Base-by-base conservation (phyloP, 2,888 invertebrate genomes). In the Dione juno region DNA sequence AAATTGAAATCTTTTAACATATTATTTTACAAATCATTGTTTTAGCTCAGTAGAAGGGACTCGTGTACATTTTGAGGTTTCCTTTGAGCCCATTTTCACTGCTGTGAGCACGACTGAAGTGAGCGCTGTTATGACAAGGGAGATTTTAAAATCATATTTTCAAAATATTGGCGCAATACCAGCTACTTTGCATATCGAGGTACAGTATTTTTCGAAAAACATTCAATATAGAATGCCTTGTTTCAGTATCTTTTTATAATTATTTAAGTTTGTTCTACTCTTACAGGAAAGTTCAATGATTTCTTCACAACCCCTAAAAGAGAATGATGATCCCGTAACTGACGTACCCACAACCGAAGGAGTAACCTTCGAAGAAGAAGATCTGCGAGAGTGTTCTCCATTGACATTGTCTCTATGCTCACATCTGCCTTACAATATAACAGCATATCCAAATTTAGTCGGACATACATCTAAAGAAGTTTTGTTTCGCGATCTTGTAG, bases 31-130 rank as follows among this genome's bases (percentile, higher is more conserved):
- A n/a, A 19, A 50, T 19, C 5, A 11, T 50, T 5, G 3, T 48
- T 50, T 11, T 79, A 90, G 90, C 74, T 81, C 82, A 37, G 83
- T 84, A 50, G 94, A 95, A 70, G 96, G 97, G 73, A 93, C 97
- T 66, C 95, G 96, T 61, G 96, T 98, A 0, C 97, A 97, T 83
- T 98, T 98, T 84, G 97, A 97, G 82, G 94, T 98, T 67, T 95
- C 96, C 67, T 97, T 98, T 80, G 97, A 98, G 88, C 96, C 97
- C 0, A 95, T 96, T 73, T 94, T 95, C 77, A 95, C 95, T 14
- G 91, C 94, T 1, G 95, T 97, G 37, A 94, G 94, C 71, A 95
- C 95, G 0, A 88, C 93, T 0, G 96, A 96, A 77, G 94, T 97
- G 16, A 87, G 94, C 67, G 94, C 94, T 0, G 94, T 97, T 21